phyloP scores from a whole-genome alignment of 2,797 vertebrate species.

The Psittacula echo region DNA sequence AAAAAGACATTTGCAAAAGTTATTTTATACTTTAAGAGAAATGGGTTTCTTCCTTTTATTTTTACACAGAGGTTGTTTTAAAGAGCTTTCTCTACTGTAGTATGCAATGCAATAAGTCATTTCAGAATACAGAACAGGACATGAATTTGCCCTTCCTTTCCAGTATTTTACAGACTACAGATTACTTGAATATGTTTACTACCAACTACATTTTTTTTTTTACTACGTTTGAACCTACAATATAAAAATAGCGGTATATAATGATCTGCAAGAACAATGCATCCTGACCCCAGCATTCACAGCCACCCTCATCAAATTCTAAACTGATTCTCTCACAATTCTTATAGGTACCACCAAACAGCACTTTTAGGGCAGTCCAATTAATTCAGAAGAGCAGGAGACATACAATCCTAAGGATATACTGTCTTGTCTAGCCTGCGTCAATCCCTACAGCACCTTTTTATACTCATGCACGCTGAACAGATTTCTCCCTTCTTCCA shows the following conservation, averaged over 20 bases:
- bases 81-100: neutral
- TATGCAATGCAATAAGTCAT: neutral
- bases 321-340: neutral
- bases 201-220: neutral
- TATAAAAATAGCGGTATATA: neutral
- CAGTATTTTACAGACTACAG: neutral
- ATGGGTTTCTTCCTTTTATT: neutral
- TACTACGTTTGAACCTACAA: neutral
- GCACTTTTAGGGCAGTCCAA: neutral
- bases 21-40: neutral
- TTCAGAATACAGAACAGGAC: neutral
- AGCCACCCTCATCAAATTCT: neutral
- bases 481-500: neutral
- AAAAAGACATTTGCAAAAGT: neutral
- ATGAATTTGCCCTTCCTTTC: neutral
- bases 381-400: neutral
- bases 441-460: neutral
- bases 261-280: neutral
- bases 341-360: neutral
- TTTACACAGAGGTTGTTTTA: neutral
- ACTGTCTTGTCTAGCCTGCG: accelerated
- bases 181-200: neutral
- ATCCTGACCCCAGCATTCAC: neutral
- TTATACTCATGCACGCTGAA: accelerated
- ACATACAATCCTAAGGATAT: neutral